phyloP scores from a whole-genome alignment of 37 sponge, comb jelly and placozoan genomes.

The Beroe forskalii region DNA sequence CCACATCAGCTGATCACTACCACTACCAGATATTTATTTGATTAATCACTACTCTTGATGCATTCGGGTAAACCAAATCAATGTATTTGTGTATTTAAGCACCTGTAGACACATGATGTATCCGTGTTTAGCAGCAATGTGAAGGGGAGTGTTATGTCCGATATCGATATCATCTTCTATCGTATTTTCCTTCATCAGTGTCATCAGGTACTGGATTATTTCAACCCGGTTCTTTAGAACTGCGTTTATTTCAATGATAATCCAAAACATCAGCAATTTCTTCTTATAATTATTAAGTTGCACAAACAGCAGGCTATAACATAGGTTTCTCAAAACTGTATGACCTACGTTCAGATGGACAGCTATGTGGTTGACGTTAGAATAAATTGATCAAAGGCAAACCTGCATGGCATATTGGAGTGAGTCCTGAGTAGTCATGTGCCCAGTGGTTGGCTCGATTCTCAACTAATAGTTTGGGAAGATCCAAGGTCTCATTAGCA shows the following conservation, averaged over 20 bases:
- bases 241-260: too few relatives aligned
- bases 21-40: too few relatives aligned
- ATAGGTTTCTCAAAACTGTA: too few relatives aligned
- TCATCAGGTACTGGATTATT: conserved; percentile 17
- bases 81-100: too few relatives aligned
- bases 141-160: conserved; percentile 28
- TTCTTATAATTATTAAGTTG: too few relatives aligned
- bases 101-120: background rate
- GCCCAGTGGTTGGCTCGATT: background rate
- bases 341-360: too few relatives aligned
- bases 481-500: background rate
- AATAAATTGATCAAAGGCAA: background rate
- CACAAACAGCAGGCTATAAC: too few relatives aligned
- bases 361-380: too few relatives aligned
- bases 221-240: background rate
- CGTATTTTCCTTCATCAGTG: background rate
- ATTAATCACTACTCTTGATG: too few relatives aligned
- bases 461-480: background rate
- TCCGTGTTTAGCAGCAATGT: background rate
- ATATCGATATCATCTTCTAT: conserved; percentile 24
- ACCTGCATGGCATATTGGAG: background rate
- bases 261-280: too few relatives aligned
- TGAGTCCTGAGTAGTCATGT: background rate
- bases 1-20: too few relatives aligned
- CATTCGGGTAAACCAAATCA: too few relatives aligned